Evolutionary conservation across 2,888 invertebrate genomes (phyloP).

Genomic region (Lasioglossum villosulum): DNA sequence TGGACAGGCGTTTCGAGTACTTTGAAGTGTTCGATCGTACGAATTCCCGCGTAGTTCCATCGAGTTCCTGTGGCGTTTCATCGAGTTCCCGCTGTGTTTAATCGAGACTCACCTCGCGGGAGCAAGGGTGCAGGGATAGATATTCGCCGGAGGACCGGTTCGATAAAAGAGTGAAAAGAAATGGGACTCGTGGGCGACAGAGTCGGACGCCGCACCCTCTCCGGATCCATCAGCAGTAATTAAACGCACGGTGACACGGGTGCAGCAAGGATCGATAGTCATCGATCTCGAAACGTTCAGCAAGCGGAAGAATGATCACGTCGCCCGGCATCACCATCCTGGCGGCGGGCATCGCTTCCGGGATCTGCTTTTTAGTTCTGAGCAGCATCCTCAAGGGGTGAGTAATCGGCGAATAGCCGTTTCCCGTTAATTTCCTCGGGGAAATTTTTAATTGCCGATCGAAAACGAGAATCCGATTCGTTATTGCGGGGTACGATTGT

Average conservation of each 20-base stretch:
- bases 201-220: not conserved
- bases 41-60: not conserved
- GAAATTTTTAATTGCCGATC: not conserved
- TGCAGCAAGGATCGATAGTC: not conserved
- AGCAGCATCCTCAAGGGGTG: slow-evolving; percentile 87
- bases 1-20: slow-evolving; percentile 1
- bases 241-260: slow-evolving; percentile 17
- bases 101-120: not conserved
- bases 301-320: slow-evolving; percentile 82
- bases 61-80: not conserved
- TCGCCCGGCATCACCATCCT: slow-evolving; percentile 88
- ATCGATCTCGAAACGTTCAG: not conserved
- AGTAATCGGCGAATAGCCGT: slow-evolving; percentile 76
- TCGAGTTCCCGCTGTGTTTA: not conserved
- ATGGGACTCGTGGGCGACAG: slow-evolving; percentile 1
- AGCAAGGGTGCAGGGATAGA: not conserved
- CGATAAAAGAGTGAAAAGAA: not conserved
- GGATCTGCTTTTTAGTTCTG: slow-evolving; percentile 88
- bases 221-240: slow-evolving; percentile 26
- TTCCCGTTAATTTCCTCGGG: not conserved
- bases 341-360: slow-evolving; percentile 89
- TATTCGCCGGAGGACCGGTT: not conserved
- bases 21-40: not conserved
- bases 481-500: not conserved
- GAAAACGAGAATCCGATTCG: slow-evolving; percentile 5